phyloP scores from a whole-genome alignment of 2,113 vertebrate species.

The Thunnus maccoyii region DNA sequence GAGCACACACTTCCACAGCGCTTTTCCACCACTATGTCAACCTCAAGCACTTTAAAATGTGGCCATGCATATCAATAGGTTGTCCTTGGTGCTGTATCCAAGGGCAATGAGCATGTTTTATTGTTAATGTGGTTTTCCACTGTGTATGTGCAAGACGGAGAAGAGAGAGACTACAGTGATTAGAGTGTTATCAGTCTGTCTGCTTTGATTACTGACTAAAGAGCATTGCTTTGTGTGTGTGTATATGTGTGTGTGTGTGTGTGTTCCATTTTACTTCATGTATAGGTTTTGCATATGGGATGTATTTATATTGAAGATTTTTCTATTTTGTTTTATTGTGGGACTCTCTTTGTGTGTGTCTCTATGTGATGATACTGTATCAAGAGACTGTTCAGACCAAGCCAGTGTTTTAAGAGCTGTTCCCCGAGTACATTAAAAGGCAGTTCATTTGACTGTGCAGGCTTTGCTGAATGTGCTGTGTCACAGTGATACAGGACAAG shows the following conservation, averaged over 20 bases:
- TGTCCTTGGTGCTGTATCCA: slow-evolving; percentile 45
- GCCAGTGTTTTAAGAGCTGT: slow-evolving; percentile 23
- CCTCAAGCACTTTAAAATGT: slow-evolving; percentile 48
- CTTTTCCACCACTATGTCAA: slow-evolving; percentile 57
- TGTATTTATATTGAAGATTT: background rate
- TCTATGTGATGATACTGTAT: no score
- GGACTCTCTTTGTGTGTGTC: background rate
- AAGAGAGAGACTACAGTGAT: background rate
- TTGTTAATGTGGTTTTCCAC: slow-evolving; percentile 56
- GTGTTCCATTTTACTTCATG: background rate
- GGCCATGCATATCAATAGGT: slow-evolving; percentile 52
- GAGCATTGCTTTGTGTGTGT: background rate
- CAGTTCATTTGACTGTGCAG: slow-evolving; percentile 42
- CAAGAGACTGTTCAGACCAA: slow-evolving; percentile 23
- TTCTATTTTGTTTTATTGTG: background rate
- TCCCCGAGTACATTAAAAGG: slow-evolving; percentile 28
- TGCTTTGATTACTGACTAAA: slow-evolving; percentile 27
- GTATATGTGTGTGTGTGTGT: slow-evolving; percentile 7
- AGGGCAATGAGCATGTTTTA: slow-evolving; percentile 50
- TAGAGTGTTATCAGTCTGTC: slow-evolving; percentile 36
- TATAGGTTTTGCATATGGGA: background rate
- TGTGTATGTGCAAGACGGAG: background rate
- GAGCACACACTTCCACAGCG: slow-evolving; percentile 41
- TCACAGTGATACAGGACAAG: slow-evolving; percentile 4
- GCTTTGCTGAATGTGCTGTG: slow-evolving; percentile 30